These are phyloP conservation scores for Epinephelus moara DNA, from an alignment of 2,113 vertebrate species.

Conservation along the genomic window DNA sequence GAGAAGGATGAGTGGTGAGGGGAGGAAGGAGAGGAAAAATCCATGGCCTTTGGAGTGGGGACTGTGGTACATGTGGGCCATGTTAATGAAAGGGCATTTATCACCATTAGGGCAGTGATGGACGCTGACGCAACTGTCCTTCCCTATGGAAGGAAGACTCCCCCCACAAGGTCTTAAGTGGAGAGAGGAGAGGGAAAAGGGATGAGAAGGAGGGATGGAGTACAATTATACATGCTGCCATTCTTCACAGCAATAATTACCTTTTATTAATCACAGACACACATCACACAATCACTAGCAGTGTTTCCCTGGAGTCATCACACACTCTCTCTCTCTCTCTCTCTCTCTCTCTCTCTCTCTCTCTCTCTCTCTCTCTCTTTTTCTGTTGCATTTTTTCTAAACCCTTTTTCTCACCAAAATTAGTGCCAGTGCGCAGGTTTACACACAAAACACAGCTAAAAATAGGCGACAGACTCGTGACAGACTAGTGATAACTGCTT, in stretches of 20 bases:
- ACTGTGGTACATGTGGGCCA: constrained; percentile 30
- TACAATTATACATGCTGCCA: neutral
- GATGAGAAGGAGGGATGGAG: neutral
- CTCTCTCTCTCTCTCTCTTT: neutral
- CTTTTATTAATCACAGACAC: constrained; percentile 45
- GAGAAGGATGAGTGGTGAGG: neutral
- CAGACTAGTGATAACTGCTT: neutral
- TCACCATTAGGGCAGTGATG: constrained; percentile 70
- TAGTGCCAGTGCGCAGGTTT: too few relatives aligned
- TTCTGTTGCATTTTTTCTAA: too few relatives aligned
- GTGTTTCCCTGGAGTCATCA: constrained; percentile 5
- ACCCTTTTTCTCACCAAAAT: too few relatives aligned
- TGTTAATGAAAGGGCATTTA: constrained; percentile 68
- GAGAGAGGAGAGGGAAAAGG: neutral
- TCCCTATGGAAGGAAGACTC: constrained; percentile 41
- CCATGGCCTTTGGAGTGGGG: neutral
- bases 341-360: too few relatives aligned
- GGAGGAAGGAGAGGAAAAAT: neutral
- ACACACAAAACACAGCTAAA: too few relatives aligned
- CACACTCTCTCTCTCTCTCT: neutral
- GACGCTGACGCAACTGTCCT: constrained; percentile 51
- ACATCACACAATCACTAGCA: neutral
- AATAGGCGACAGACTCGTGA: too few relatives aligned
- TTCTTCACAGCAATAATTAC: constrained; percentile 30
- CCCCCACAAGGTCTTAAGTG: constrained; percentile 1